These are phyloP conservation scores for Thereva unica DNA, from an alignment of 2,888 invertebrate genomes.

Conservation along the genomic window DNA sequence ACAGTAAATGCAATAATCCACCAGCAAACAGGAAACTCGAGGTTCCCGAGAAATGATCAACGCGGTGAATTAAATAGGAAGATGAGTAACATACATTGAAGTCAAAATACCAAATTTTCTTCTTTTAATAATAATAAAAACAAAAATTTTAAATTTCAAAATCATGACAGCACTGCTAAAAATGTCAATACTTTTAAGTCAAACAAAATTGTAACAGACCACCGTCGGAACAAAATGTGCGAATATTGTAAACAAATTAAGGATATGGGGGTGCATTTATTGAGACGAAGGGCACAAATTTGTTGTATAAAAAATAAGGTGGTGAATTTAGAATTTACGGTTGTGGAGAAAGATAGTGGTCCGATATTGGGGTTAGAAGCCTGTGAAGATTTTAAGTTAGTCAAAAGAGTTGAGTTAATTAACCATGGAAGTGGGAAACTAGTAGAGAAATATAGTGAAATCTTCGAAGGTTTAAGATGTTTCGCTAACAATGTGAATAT, in stretches of 20 bases:
- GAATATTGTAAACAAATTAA: too few species aligned
- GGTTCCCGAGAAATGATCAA: too few species aligned
- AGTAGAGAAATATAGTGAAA: conserved; percentile 20
- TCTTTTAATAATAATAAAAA: not conserved
- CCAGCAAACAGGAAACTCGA: not conserved
- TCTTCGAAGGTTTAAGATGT: conserved; percentile 35
- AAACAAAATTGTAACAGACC: not conserved
- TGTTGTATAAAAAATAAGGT: not conserved
- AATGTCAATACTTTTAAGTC: conserved; percentile 10
- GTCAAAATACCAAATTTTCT: too few species aligned
- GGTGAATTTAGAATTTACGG: not conserved
- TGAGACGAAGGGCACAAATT: conserved; percentile 9
- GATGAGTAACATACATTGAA: too few species aligned
- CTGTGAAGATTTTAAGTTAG: conserved; percentile 32
- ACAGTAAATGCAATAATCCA: not conserved
- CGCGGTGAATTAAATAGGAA: too few species aligned
- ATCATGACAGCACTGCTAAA: not conserved
- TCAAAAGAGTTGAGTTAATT: conserved; percentile 27
- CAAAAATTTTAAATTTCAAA: too few species aligned
- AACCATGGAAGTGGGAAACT: not conserved
- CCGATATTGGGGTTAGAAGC: conserved; percentile 25
- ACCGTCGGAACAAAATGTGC: too few species aligned
- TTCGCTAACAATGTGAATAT: conserved; percentile 29
- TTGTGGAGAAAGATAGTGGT: not conserved
- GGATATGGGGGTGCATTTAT: conserved; percentile 25